phyloP scores from a whole-genome alignment of 2,888 invertebrate species.

The Baronia brevicornis region DNA sequence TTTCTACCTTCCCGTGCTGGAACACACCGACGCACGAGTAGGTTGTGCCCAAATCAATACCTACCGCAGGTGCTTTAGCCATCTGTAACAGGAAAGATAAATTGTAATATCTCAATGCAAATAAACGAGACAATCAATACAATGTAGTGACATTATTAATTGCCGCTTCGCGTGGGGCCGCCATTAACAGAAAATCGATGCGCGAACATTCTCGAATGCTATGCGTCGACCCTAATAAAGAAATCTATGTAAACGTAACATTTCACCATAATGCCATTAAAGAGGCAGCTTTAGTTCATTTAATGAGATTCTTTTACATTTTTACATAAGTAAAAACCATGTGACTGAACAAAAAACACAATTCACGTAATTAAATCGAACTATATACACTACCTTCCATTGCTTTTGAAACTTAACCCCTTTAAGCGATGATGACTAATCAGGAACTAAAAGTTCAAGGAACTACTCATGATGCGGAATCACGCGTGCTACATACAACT shows the following conservation, averaged over 20 bases:
- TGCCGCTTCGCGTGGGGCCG: too few relatives aligned
- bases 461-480: constrained; percentile 19
- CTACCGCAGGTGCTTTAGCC: constrained; percentile 89
- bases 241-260: neutral
- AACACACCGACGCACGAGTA: constrained; percentile 96
- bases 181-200: constrained; percentile 51
- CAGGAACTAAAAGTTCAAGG: constrained; percentile 21
- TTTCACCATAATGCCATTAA: neutral
- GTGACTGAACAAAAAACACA: too few relatives aligned
- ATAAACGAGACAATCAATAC: too few relatives aligned
- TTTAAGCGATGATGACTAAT: constrained; percentile 20
- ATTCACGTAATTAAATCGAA: neutral
- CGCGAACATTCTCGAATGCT: constrained; percentile 44
- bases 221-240: constrained; percentile 2
- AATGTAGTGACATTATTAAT: too few relatives aligned
- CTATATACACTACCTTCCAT: neutral
- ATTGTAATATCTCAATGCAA: too few relatives aligned
- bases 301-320: too few relatives aligned
- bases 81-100: constrained; percentile 53
- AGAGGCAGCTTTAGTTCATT: too few relatives aligned
- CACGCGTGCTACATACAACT: too few relatives aligned
- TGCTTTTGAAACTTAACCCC: constrained; percentile 6
- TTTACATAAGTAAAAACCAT: too few relatives aligned
- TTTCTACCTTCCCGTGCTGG: constrained; percentile 93
- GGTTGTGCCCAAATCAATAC: constrained; percentile 97